Base-by-base conservation (phyloP, 2,888 invertebrate genomes). In the Andrena praecox region DNA sequence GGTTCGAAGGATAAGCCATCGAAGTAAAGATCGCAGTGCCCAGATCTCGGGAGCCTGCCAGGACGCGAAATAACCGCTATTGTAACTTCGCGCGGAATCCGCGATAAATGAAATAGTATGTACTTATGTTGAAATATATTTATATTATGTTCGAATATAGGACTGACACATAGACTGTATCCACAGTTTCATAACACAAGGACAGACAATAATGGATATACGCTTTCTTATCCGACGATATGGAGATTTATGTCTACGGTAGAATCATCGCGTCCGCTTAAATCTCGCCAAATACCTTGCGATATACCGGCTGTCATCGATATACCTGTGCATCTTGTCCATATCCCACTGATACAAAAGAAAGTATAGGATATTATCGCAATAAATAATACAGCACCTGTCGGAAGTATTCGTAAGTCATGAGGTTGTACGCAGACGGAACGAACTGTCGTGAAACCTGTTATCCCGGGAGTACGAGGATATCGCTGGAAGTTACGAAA, bases 121-220 rank as follows among this genome's bases (percentile, higher is more conserved):
- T 50, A 62, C 70, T 85, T 85, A 87, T 87, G 81, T 84, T 87
- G 85, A 87, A 89, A 89, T 90, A 88, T 90, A 90, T 88, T 87
- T 87, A 85, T 89, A 85, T 89, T 88, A 87, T 71, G 84, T 79
- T 84, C 77, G 83, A 84, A 85, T 87, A 87, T 83, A 88, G 82
- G 82, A 85, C 77, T 84, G 85, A 85, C 84, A 90, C 88, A 89
- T 82, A 86, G 71, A 85, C 77, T 76, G 76, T 75, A 74, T 76
- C 64, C 68, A 72, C 59, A 67, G 59, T 64, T 64, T 87, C n/a
- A 5, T 60, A 89, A 90, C 87, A 71, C 74, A 89, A 87, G 85
- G 70, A 82, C 80, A 87, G 80, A 84, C 77, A 82, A 78, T 80
- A 83, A 78, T 79, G 88, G 83, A 85, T 89, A 78, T 59, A 82